Evolutionary conservation across 1,140 invertebrate species (phyloP), one percentile per base, ranked within the genome.

Genomic region (Cydia splendana): DNA sequence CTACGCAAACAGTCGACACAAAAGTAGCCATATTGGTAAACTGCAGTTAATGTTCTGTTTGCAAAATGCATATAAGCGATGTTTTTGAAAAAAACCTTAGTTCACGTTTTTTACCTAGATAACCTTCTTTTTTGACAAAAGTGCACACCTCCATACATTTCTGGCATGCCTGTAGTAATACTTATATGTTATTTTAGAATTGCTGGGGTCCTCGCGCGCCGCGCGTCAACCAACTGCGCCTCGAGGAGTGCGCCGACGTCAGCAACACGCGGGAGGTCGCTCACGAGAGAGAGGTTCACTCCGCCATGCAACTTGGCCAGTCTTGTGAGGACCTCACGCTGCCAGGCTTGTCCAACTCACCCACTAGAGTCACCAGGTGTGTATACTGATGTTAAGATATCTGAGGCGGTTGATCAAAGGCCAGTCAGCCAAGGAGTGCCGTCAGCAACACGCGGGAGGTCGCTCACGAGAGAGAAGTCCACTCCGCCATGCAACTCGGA

Each of bases 291-390:
- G 97, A 98, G 93, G 95, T 97, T 74, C 96, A 98, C 86, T 96
- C 96, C 85, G 96, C 97, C 79, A 97, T 98, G 94, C 96, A 97
- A 89, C 98, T 98, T 91, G 98, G 97, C 1, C 97, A 97, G 87
- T 98, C 97, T 18, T 98, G 96, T 95, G 97, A 98, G 90, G 97
- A 98, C 93, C 94, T 98, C 4, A 96, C 96, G 0, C 91, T 98
- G 38, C 94, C 96, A 83, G 94, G 94, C 48, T 88, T 92, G 80
- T 91, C 94, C 30, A 86, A 90, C 76, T 93, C 93, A 6, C 89
- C 89, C 24, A 91, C 91, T 10, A 84, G 89, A 75, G 12, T 93
- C 81, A 87, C 93, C 83, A 91, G 94, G 93, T 86, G 87, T 34
- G 34, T 34, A 62, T 71, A 57, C 69, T 74, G 82, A 81, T 75